Evolutionary conservation across 2,113 vertebrate genomes (phyloP).

Genomic region (Oceanites oceanicus): DNA sequence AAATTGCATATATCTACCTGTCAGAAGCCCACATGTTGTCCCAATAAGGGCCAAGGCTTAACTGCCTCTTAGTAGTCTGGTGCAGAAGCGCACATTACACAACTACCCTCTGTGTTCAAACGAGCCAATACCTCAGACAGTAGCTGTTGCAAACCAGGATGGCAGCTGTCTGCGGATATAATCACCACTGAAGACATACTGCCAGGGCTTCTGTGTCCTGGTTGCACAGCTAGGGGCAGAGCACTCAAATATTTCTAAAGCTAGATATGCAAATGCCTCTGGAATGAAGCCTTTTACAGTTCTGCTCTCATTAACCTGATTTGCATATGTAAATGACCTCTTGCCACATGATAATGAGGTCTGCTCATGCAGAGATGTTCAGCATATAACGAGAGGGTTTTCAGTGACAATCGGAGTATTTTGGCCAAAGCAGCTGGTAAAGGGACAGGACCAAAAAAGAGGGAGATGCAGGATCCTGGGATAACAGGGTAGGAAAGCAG

Average conservation of each 20-base stretch:
- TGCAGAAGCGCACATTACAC: not conserved
- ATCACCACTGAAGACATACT: slow-evolving; percentile 50
- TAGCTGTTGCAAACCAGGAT: slow-evolving; percentile 50
- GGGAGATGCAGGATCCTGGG: not conserved
- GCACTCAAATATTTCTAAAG: slow-evolving; percentile 65
- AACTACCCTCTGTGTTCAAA: slow-evolving; percentile 49
- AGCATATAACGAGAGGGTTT: slow-evolving; percentile 43
- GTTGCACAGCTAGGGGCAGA: slow-evolving; percentile 62
- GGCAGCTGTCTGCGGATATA: slow-evolving; percentile 55
- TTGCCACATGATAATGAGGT: slow-evolving; percentile 65
- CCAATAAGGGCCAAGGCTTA: slow-evolving; percentile 47
- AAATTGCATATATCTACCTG: slow-evolving; percentile 49
- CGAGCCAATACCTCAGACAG: not conserved
- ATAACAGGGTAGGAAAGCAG: not conserved
- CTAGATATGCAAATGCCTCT: slow-evolving; percentile 65
- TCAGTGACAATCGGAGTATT: not conserved
- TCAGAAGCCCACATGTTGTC: slow-evolving; percentile 50
- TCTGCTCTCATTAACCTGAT: slow-evolving; percentile 69
- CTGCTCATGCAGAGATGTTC: slow-evolving; percentile 61
- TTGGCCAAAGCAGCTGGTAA: slow-evolving; percentile 20
- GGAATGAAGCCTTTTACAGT: slow-evolving; percentile 64
- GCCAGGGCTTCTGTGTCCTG: slow-evolving; percentile 63
- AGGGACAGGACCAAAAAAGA: not conserved
- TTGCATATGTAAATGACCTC: slow-evolving; percentile 71
- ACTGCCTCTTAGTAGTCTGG: slow-evolving; percentile 41